Evolutionary conservation across 2,888 invertebrate species (phyloP).

Genomic region (Callosobruchus maculatus): DNA sequence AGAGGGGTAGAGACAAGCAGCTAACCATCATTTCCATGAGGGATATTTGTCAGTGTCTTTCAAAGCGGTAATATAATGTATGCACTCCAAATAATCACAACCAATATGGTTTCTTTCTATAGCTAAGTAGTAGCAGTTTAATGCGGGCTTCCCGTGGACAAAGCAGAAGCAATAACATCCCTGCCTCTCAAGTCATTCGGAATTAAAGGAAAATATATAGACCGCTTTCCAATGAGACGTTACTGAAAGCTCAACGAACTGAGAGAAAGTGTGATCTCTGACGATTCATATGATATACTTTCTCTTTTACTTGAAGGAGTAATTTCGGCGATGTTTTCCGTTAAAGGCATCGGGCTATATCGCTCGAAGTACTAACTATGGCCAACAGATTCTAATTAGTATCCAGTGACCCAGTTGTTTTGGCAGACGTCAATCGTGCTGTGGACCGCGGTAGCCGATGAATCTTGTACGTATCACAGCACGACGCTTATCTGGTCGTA

Average conservation of each 20-base stretch:
- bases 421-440: slow-evolving; percentile 7
- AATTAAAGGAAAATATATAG: background rate
- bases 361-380: background rate
- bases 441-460: background rate
- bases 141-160: no score
- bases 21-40: no score
- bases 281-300: background rate
- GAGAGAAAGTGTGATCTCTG: background rate
- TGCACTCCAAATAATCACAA: no score
- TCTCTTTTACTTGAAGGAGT: background rate
- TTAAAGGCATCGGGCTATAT: background rate
- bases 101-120: no score
- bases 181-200: no score
- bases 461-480: no score
- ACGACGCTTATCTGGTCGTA: background rate
- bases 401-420: slow-evolving; percentile 46
- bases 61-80: no score
- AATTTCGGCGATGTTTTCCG: background rate
- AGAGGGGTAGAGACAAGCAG: no score
- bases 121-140: no score
- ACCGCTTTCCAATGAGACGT: background rate
- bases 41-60: no score
- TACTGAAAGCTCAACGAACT: background rate
- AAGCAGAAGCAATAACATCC: no score
- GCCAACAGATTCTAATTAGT: slow-evolving; percentile 3